Percentiles rank a stretch among this genome's conserved stretches.
Evolutionary conservation across 2,888 invertebrate genomes (phyloP).

Genomic region (Halictus ligatus): DNA sequence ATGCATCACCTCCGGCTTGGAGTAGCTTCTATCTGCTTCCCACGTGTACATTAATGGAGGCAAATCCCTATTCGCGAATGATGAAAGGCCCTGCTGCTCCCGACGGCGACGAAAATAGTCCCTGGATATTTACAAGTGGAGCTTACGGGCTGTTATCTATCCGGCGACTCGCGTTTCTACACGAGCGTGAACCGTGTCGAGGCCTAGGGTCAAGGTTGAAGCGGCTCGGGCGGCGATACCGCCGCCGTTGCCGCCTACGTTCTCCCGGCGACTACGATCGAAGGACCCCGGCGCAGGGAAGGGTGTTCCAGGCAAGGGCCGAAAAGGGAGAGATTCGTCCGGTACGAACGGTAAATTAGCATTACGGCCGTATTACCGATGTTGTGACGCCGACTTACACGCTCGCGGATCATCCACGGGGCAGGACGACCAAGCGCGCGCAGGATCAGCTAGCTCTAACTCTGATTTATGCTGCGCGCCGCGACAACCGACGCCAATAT

Average conservation of each 20-base stretch:
- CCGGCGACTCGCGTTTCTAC: conserved; percentile 33
- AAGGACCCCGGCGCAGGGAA: not conserved
- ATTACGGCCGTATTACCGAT: conserved; percentile 82
- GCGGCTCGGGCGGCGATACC: not conserved
- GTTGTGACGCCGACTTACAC: conserved; percentile 80
- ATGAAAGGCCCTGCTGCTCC: conserved; percentile 11
- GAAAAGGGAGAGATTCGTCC: conserved; percentile 40
- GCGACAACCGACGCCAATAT: conserved; percentile 51
- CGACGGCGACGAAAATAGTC: conserved; percentile 7
- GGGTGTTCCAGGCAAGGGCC: not conserved
- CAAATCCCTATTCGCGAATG: conserved; percentile 10
- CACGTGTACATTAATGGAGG: not conserved
- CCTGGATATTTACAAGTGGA: conserved; percentile 32
- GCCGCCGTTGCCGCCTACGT: conserved; percentile 22
- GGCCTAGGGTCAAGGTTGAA: conserved; percentile 73
- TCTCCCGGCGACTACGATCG: conserved; percentile 45
- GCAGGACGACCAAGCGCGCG: conserved; percentile 31
- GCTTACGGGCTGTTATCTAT: conserved; percentile 34
- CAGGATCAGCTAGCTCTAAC: conserved; percentile 77
- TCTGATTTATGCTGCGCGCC: conserved; percentile 77
- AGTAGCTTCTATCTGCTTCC: conserved; percentile 25
- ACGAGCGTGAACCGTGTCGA: conserved; percentile 60
- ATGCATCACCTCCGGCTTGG: conserved; percentile 33
- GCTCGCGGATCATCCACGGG: conserved; percentile 71
- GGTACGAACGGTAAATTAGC: conserved; percentile 81